Evolutionary conservation across 2,888 invertebrate species (phyloP), one percentile per base, ranked within the genome.

Genomic region (Pocota personata): DNA sequence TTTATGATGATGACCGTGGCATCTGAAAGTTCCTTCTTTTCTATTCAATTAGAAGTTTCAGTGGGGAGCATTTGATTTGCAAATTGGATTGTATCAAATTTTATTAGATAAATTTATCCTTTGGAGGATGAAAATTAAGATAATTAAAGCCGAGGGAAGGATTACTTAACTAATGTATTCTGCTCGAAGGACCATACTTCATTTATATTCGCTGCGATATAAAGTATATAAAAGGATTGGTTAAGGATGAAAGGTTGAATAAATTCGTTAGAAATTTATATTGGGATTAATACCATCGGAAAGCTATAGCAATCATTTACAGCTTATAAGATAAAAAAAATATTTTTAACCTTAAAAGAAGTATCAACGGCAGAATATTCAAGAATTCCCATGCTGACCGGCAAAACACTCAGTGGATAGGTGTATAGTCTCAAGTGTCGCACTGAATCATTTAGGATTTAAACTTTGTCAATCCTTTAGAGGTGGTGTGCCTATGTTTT

Each of bases 1-100:
- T 67, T 83, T 78, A 77, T 83, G 72, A 72, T 83, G 72, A 77
- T 78, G 76, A 64, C 64, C 71, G 57, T 72, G 77, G 79, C 30
- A 66, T 50, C 72, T 21, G 58, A n/a, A 73, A 27, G 67, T 50
- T 62, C 10, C 46, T 62, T 43, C 48, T 71, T 55, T 55, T 76
- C 7, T 57, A 78, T 83, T 78, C 72, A 83, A 78, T 83, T 83
- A 83, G 72, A 72, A 67, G 37, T 48, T 76, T 62, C 78, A 32
- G 67, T 40, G 55, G 50, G 32, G 40, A 30, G 19, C 30, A 43
- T 79, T 79, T 84, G 83, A 84, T 84, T 79, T 75, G 62, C 79
- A 84, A 84, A 83, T 73, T 79, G 79, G 67, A 50, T 83, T 79
- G 83, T 79, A 83, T 83, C 83, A 83, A 78, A 83, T 67, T 78